Conservation (phyloP, 2,888 invertebrate species). For the Steinernema hermaphroditum region DNA sequence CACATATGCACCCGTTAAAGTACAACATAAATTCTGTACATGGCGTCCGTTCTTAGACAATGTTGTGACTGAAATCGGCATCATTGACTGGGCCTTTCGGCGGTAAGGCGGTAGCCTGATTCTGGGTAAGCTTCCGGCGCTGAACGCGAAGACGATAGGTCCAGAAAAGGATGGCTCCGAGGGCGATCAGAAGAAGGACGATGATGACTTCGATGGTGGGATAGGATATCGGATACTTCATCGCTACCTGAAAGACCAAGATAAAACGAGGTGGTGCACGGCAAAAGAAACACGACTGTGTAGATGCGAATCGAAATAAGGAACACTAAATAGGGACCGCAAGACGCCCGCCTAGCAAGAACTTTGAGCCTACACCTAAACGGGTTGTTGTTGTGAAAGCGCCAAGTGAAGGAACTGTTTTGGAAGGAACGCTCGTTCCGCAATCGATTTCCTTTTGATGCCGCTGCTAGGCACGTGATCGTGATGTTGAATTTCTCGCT, state of each 20-base stretch:
- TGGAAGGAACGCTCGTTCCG: too few relatives aligned
- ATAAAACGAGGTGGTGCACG: too few relatives aligned
- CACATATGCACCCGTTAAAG: neutral
- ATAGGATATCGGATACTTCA: slow-evolving; percentile 8
- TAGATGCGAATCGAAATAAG: too few relatives aligned
- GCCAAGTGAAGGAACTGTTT: too few relatives aligned
- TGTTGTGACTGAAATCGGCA: neutral
- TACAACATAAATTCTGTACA: neutral
- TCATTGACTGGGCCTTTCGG: neutral
- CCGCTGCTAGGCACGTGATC: too few relatives aligned
- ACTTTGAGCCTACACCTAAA: too few relatives aligned
- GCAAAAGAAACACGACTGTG: too few relatives aligned
- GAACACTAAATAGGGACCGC: too few relatives aligned
- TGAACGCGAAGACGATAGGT: neutral
- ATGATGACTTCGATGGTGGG: slow-evolving; percentile 19
- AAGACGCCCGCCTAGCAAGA: too few relatives aligned
- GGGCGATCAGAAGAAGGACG: neutral
- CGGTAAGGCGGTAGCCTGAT: neutral
- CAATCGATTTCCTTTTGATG: too few relatives aligned
- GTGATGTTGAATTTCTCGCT: too few relatives aligned
- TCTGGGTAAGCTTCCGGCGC: neutral
- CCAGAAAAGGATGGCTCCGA: neutral
- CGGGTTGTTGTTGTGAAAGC: too few relatives aligned
- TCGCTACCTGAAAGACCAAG: neutral
- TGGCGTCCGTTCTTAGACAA: neutral